Evolutionary conservation across 2,797 vertebrate species (phyloP).

Genomic region (Pangasius larnaudii): DNA sequence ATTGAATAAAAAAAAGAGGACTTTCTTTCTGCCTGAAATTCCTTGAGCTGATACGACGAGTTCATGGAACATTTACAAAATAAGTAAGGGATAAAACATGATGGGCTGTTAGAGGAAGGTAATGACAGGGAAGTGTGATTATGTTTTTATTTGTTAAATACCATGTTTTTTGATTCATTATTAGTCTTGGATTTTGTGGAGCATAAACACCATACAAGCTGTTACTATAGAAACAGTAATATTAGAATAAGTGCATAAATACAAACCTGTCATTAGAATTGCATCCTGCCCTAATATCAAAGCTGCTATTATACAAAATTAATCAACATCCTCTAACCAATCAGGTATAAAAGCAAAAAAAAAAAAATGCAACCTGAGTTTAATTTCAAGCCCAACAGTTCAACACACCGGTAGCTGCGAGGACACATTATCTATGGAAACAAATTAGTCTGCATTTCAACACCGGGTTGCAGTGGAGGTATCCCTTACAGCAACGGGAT

Average conservation of each 20-base stretch:
- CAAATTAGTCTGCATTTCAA: neutral
- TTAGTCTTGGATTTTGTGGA: neutral
- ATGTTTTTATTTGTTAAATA: neutral
- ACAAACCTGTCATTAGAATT: neutral
- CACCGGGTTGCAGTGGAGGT: neutral
- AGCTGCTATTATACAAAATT: neutral
- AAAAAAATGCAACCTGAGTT: neutral
- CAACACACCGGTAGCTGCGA: neutral
- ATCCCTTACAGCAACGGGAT: neutral
- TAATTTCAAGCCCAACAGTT: neutral
- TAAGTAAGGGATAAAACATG: too few species aligned
- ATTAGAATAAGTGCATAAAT: neutral
- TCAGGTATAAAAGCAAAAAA: neutral
- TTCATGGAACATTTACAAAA: neutral
- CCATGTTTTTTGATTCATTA: neutral
- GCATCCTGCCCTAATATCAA: too few species aligned
- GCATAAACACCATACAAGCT: neutral
- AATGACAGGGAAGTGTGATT: neutral
- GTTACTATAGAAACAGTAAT: neutral
- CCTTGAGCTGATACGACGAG: neutral
- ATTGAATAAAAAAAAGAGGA: neutral
- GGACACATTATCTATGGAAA: neutral
- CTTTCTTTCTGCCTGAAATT: neutral
- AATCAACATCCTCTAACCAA: neutral
- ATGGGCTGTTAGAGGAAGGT: neutral